Base-by-base conservation (phyloP, 2,888 invertebrate genomes). In the Agrochola lychnidis region DNA sequence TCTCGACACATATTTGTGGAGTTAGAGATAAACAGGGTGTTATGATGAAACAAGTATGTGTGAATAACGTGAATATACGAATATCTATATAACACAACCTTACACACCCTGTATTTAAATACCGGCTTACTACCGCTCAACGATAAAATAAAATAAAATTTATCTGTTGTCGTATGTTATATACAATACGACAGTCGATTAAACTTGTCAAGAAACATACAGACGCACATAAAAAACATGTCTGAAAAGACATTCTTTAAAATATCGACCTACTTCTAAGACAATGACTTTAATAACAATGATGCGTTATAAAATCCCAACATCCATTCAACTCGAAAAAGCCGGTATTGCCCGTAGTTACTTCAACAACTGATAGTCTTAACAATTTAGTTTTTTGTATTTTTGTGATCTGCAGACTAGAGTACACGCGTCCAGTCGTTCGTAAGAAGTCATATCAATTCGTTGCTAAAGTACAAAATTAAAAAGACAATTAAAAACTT, bases 381-480 rank as follows among this genome's bases (percentile, higher is more conserved):
- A 48, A 51, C 64, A 63, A 14, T 70, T 80, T 64, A 56, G 30
- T 84, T 78, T 56, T 67, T 84, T 74, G 48, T 69, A 71, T 40
- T 66, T 73, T 73, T 75, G 19, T 69, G 64, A 63, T 75, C 59
- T 64, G 63, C 69, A 76, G 79, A 70, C 25, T 66, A 76, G 56
- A 73, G 30, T 68, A 77, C 81, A 79, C 82, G 79, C 82, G 87
- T 88, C 83, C 84, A 86, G 73, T 83, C 69, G 82, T 83, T 82
- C 75, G 51, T 76, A 87, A 84, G 69, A 77, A 86, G 76, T 90
- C 91, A 93, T 93, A 92, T 93, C 92, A 91, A 89, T 89, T 90
- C 80, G 78, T 93, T 91, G 87, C 88, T 72, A 93, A 87, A 93
- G 92, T 94, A 94, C 92, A 94, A 93, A 92, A 86, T 86, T 79